Evolutionary conservation across 2,113 vertebrate genomes (phyloP).

Genomic region (Zootoca vivipara): DNA sequence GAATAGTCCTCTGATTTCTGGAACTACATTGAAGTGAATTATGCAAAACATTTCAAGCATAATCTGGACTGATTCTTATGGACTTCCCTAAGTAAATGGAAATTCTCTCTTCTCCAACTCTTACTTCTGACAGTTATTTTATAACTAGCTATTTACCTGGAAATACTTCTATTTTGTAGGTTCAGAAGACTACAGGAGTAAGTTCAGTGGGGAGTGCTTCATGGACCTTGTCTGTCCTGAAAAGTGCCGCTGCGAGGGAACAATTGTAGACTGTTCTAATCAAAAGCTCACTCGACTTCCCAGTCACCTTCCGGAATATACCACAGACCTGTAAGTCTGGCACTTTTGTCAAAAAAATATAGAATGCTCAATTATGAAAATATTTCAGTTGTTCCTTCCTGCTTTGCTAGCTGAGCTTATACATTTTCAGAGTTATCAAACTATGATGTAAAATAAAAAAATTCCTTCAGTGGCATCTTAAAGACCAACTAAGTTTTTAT

Average conservation of each 20-base stretch:
- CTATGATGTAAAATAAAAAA: too few species aligned
- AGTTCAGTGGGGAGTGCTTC: conserved; percentile 92
- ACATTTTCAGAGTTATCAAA: neutral
- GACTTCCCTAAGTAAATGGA: neutral
- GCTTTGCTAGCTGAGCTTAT: neutral
- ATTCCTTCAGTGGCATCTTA: too few species aligned
- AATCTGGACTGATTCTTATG: neutral
- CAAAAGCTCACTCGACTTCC: conserved; percentile 90
- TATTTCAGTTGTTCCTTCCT: neutral
- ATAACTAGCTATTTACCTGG: conserved; percentile 29
- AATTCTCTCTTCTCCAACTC: neutral
- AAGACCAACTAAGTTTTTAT: too few species aligned
- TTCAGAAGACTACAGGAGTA: conserved; percentile 92
- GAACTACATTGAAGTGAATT: conserved; percentile 27
- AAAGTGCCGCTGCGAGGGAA: conserved; percentile 94
- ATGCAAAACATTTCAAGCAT: neutral
- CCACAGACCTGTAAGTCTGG: conserved; percentile 91
- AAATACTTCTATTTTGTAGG: conserved; percentile 75
- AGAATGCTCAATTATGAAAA: fast-evolving
- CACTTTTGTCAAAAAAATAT: neutral
- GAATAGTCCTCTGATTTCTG: conserved; percentile 22
- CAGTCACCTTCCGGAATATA: conserved; percentile 89
- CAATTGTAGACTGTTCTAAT: conserved; percentile 94
- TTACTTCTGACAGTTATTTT: conserved; percentile 17
- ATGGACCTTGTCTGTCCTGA: conserved; percentile 95